Percentiles rank a stretch among this genome's conserved stretches.
Evolutionary conservation across 2,888 invertebrate species (phyloP).

Genomic region (Atrina japonica): DNA sequence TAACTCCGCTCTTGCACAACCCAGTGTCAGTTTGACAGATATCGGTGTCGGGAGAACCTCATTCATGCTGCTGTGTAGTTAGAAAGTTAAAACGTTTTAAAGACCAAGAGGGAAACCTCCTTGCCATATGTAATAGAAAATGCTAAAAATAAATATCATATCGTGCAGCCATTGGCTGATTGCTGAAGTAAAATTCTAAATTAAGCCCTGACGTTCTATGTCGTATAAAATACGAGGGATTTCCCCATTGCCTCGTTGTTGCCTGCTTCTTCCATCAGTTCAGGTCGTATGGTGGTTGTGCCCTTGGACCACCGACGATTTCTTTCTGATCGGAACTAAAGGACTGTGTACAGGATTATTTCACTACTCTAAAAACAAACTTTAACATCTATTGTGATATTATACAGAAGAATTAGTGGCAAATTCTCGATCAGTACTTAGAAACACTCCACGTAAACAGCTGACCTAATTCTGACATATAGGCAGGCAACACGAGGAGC

Average conservation of each 20-base stretch:
- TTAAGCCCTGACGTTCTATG: constrained; percentile 61
- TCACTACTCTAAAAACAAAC: no score
- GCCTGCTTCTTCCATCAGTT: constrained; percentile 68
- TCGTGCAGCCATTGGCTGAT: constrained; percentile 57
- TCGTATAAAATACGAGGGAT: constrained; percentile 67
- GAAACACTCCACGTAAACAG: not conserved
- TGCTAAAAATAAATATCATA: constrained; percentile 52
- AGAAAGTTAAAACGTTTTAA: not conserved
- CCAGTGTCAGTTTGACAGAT: constrained; percentile 15
- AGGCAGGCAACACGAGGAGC: constrained; percentile 44
- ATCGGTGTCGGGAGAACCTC: not conserved
- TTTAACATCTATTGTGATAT: no score
- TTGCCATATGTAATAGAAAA: not conserved
- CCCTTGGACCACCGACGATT: constrained; percentile 72
- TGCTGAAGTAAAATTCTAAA: constrained; percentile 41
- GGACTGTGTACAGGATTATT: not conserved
- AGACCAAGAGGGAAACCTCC: constrained; percentile 13
- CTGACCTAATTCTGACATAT: constrained; percentile 41
- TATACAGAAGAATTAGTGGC: not conserved
- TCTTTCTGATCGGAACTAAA: constrained; percentile 41
- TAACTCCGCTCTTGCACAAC: constrained; percentile 16
- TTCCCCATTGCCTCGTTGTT: constrained; percentile 73
- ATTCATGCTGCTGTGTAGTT: not conserved
- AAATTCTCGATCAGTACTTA: no score
- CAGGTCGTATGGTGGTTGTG: constrained; percentile 69